Evolutionary conservation across 2,113 vertebrate genomes (phyloP), one percentile per base, ranked within the genome.

Genomic region (Pristiophorus japonicus): DNA sequence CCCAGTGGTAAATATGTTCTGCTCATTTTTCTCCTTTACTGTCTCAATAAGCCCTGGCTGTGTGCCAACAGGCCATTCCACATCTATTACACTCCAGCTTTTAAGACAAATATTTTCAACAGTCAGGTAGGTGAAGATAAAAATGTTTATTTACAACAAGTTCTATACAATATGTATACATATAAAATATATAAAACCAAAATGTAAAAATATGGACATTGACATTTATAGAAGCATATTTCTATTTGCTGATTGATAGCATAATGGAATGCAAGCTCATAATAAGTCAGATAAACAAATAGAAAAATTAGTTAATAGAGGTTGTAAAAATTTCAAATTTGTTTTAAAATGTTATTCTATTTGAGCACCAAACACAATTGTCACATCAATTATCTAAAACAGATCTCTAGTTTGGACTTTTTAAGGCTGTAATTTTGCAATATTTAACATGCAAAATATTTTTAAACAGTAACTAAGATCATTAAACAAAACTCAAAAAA

Each of bases 141-240:
- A 96, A 96, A 97, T 96, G 96, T 98, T 98, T 98, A 98, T 98
- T 98, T 98, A 98, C 97, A 98, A 96, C 97, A 97, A 97, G 45
- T 95, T 97, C 97, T 98, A 96, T 98, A 98, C 97, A 98, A 96
- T 97, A 97, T 97, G 97, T 97, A 97, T 97, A 98, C 97, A 97
- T 97, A 98, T 97, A 94, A 98, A 98, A 98, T 98, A 97, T 98
- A 98, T 97, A 98, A 98, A 98, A 98, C 96, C 97, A 98, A 98
- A 98, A 97, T 98, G 97, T 97, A 97, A 96, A 98, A 98, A 97
- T 97, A 97, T 97, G 97, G 97, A 98, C 97, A 97, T 97, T 97
- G 97, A 96, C 14, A 63, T 34, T 94, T 70, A 70, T 67, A 70
- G 65, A 51, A 94, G 10, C 24, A 94, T 94, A 38, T n/a, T 70